Conservation (phyloP, 2,797 vertebrate genomes). For the Myiotriccus ornatus region DNA sequence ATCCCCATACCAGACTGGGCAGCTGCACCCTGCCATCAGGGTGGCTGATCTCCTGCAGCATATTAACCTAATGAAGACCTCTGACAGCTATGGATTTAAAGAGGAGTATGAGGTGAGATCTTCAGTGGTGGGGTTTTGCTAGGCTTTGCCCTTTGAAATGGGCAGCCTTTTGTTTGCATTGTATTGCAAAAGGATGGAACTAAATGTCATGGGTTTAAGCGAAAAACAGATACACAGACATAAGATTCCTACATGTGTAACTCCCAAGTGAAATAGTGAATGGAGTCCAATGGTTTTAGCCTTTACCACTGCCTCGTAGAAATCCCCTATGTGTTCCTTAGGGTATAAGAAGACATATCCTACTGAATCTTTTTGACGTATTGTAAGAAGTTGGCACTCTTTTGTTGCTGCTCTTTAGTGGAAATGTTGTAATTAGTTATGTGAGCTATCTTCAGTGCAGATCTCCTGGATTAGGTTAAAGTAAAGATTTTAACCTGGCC, state of each 20-base stretch:
- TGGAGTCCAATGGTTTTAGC: neutral
- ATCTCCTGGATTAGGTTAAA: neutral
- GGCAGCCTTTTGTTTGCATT: neutral
- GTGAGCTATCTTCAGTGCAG: neutral
- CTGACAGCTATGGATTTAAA: slow-evolving; percentile 99
- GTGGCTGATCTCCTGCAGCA: slow-evolving; percentile 97
- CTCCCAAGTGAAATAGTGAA: neutral
- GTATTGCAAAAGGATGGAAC: neutral
- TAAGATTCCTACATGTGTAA: neutral
- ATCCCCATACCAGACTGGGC: slow-evolving; percentile 96
- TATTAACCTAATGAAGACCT: slow-evolving; percentile 99
- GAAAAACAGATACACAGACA: neutral
- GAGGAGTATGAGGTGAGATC: slow-evolving; percentile 96
- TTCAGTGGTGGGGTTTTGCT: slow-evolving; percentile 42
- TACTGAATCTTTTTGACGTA: neutral
- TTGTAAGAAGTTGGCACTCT: neutral
- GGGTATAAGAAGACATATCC: neutral
- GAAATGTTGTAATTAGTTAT: slow-evolving; percentile 4
- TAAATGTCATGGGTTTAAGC: neutral
- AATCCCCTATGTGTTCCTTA: neutral
- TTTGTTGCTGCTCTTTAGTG: neutral
- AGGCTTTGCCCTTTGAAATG: neutral
- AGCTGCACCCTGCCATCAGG: slow-evolving; percentile 96
- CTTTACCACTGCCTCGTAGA: neutral
- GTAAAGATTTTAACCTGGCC: neutral